These are phyloP conservation scores for Lepidurus couesii DNA, from an alignment of 1,140 invertebrate genomes.

Conservation along the genomic window DNA sequence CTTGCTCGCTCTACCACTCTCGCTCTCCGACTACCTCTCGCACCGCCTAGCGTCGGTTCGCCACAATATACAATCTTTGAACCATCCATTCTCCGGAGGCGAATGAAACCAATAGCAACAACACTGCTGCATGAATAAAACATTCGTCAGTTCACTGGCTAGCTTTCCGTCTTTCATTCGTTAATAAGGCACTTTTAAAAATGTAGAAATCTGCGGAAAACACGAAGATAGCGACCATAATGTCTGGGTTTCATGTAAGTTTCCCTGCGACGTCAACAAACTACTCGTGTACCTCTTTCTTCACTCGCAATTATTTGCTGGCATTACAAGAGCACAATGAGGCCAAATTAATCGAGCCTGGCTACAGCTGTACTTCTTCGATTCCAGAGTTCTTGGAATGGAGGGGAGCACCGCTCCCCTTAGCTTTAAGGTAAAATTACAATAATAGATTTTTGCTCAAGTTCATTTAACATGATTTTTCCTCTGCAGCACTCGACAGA, in stretches of 20 bases:
- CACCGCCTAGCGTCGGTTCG: too few relatives aligned
- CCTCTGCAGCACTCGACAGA: not conserved
- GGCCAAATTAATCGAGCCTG: not conserved
- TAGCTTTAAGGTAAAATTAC: not conserved
- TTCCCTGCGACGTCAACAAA: not conserved
- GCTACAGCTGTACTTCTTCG: not conserved
- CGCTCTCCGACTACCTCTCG: too few relatives aligned
- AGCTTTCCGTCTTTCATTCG: too few relatives aligned
- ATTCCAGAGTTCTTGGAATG: not conserved
- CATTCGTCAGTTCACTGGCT: too few relatives aligned
- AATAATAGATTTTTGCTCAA: not conserved
- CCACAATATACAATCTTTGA: too few relatives aligned
- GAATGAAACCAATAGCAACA: too few relatives aligned
- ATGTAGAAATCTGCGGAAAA: too few relatives aligned
- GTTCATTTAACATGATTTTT: not conserved
- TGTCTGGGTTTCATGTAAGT: not conserved
- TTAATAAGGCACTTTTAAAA: too few relatives aligned
- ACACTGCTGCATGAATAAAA: too few relatives aligned
- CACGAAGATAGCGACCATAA: not conserved
- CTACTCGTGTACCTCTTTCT: not conserved
- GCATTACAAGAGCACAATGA: not conserved
- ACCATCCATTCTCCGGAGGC: too few relatives aligned
- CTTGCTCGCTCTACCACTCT: too few relatives aligned
- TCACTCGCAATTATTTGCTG: not conserved
- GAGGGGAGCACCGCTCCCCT: not conserved